Evolutionary conservation across 53 echinoderm and acorn worm species (phyloP).

Genomic region (Mesocentrotus franciscanus): DNA sequence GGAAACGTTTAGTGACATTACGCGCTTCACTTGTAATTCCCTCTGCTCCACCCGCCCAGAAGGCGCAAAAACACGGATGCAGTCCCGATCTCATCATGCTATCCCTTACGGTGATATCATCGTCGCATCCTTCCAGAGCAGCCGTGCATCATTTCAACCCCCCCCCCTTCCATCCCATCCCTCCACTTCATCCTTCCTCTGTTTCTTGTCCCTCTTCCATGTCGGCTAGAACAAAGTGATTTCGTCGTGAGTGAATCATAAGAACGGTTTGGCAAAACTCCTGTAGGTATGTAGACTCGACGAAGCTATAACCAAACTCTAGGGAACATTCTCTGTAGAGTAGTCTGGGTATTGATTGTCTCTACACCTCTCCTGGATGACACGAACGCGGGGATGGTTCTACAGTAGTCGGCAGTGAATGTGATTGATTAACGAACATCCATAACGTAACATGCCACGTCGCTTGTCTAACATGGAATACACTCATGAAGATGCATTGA

Average conservation of each 20-base stretch:
- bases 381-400: neutral
- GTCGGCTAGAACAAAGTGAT: constrained; percentile 56
- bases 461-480: neutral
- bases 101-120: constrained; percentile 29
- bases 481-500: neutral
- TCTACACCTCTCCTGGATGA: neutral
- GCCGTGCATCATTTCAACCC: constrained; percentile 4
- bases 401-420: neutral
- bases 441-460: neutral
- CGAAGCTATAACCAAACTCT: constrained; percentile 47
- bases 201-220: constrained; percentile 24
- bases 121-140: constrained; percentile 22
- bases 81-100: constrained; percentile 36
- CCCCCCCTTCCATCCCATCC: neutral
- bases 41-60: constrained; percentile 41
- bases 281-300: constrained; percentile 49
- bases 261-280: constrained; percentile 50
- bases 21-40: constrained; percentile 62
- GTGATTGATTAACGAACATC: neutral
- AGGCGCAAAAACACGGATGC: constrained; percentile 23
- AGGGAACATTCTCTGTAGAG: constrained; percentile 17
- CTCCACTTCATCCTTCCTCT: constrained; percentile 11
- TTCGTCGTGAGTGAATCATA: constrained; percentile 47
- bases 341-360: constrained; percentile 41
- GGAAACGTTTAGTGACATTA: constrained; percentile 67